These are phyloP conservation scores for Amiota communis DNA, from an alignment of 2,888 invertebrate genomes.

Conservation along the genomic window DNA sequence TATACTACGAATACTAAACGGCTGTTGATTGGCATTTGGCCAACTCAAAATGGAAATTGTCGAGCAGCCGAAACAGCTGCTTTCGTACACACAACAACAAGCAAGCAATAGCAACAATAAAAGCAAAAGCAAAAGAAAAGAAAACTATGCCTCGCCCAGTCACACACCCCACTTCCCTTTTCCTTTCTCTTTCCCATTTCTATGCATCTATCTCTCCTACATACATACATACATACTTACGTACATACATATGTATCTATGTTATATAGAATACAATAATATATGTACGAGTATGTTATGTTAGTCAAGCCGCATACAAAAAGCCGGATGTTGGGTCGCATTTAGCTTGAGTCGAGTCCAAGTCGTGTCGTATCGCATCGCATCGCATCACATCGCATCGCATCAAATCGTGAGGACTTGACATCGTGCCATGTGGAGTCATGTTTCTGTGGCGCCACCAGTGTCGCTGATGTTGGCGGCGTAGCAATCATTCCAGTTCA, in stretches of 20 bases:
- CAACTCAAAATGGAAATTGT: background rate
- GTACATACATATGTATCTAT: too few species aligned
- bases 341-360: too few species aligned
- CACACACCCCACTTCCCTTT: background rate
- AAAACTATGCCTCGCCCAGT: background rate
- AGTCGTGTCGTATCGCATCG: too few species aligned
- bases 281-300: too few species aligned
- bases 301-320: too few species aligned
- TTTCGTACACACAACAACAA: background rate
- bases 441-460: background rate
- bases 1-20: background rate
- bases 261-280: too few species aligned
- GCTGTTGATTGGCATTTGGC: conserved; percentile 18
- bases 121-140: too few species aligned
- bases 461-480: background rate
- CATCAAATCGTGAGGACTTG: background rate
- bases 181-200: background rate
- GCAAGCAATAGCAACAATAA: too few species aligned
- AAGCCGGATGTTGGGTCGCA: too few species aligned
- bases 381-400: background rate
- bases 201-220: background rate
- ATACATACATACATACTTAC: too few species aligned
- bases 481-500: conserved; percentile 4
- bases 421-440: background rate
- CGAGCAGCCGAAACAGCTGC: background rate